Base-by-base conservation (phyloP, 1,140 invertebrate genomes). In the Mamestra configurata region DNA sequence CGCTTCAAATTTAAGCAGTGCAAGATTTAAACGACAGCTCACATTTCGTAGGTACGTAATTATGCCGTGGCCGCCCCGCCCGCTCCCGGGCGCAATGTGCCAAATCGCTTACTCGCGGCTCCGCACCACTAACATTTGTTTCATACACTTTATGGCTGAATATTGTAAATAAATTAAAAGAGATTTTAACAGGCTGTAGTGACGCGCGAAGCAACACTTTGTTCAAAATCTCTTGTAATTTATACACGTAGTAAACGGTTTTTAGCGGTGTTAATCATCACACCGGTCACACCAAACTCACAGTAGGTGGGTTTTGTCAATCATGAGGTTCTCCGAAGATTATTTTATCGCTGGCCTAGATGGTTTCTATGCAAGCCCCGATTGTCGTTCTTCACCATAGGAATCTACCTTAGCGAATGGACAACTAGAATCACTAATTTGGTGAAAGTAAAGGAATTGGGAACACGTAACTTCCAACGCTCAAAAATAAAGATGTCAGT, bases 1-100 rank as follows among this genome's bases (percentile, higher is more conserved):
- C 88, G 90, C 85, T 89, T 91, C 85, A 90, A 94, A 92, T 90
- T 91, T 92, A 93, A 93, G 89, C 90, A 89, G 88, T 86, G 91
- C 86, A 92, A 93, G 91, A 93, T 94, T 94, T 92, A 93, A 94
- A 88, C 88, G 91, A 90, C 89, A 91, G 87, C 89, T 92, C 89
- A 88, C 89, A 90, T 92, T 94, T 92, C 86, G 91, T 93, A 91
- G 92, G 89, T 93, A 93, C 91, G 92, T 94, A 93, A 93, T 88
- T 88, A 85, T 84, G 79, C 82, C 84, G 86, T 68, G 85, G 84
- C 75, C 79, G 73, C 79, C 71, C 76, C 82, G 80, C 80, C 71
- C 80, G 80, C 79, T 79, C 51, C 68, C 80, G 88, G 84, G 92
- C 87, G 90, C 89, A 89, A 91, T 90, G 92, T 93, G 90, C 91